Evolutionary conservation across 2,113 vertebrate genomes (phyloP).

Genomic region (Tupaia chinensis): DNA sequence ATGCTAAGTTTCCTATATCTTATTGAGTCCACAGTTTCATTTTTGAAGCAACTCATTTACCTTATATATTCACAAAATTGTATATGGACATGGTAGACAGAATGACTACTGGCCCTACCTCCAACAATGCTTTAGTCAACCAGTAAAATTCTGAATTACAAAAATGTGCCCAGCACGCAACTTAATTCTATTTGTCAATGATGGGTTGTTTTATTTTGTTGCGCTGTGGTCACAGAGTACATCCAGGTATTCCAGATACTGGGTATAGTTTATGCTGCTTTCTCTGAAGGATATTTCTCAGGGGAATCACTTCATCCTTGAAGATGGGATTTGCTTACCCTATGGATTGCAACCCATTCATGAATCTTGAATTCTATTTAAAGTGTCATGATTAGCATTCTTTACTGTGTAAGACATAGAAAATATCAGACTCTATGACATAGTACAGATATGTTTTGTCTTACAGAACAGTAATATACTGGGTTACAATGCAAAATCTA

Average conservation of each 20-base stretch:
- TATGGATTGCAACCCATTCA: not conserved
- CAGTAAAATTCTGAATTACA: conserved; percentile 26
- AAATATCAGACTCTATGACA: not conserved
- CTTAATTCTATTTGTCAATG: not conserved
- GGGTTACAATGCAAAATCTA: not conserved
- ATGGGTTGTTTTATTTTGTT: not conserved
- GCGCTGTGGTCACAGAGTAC: not conserved
- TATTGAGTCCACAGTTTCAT: conserved; percentile 34
- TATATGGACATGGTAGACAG: not conserved
- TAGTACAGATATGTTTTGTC: not conserved
- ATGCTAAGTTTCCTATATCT: conserved; percentile 58
- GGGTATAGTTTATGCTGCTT: not conserved
- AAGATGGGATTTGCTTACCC: not conserved
- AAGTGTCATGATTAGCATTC: not conserved
- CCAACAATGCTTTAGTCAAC: not conserved
- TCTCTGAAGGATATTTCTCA: not conserved
- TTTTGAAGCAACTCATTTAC: conserved; percentile 50
- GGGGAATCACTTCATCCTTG: not conserved
- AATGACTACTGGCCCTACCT: not conserved
- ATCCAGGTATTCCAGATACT: not conserved
- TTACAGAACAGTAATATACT: not conserved
- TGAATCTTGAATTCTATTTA: conserved; percentile 12
- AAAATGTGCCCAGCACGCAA: not conserved
- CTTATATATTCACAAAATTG: conserved; percentile 39
- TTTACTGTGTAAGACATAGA: not conserved